Conservation (phyloP, 2,113 vertebrate species). For the Vidua chalybeata region DNA sequence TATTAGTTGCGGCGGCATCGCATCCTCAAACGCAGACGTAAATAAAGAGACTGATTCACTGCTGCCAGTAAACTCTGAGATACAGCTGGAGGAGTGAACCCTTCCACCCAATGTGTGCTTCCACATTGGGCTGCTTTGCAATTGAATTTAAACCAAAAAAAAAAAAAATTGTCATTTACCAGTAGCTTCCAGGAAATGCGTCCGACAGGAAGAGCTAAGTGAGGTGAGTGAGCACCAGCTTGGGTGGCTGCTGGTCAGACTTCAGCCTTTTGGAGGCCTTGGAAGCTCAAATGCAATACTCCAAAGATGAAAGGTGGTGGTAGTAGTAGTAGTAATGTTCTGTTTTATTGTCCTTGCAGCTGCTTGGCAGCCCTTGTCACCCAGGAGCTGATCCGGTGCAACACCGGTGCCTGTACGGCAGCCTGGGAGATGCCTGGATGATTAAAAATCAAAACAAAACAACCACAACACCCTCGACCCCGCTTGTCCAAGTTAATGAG, state of each 20-base stretch:
- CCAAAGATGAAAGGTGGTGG: neutral
- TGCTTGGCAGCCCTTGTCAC: neutral
- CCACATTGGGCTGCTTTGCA: neutral
- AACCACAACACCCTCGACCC: neutral
- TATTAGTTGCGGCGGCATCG: constrained; percentile 4
- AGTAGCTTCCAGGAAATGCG: neutral
- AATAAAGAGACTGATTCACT: neutral
- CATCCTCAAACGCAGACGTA: neutral
- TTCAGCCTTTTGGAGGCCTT: neutral
- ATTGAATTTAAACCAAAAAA: neutral
- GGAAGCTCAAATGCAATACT: neutral
- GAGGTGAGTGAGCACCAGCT: neutral
- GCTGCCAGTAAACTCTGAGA: neutral
- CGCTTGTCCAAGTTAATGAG: neutral
- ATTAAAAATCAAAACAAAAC: constrained; percentile 14
- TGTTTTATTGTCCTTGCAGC: neutral
- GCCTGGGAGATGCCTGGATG: neutral
- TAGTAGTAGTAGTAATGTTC: neutral
- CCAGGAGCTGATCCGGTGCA: neutral
- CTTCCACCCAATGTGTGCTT: neutral
- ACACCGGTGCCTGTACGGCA: neutral
- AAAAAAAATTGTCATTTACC: neutral
- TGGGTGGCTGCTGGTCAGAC: neutral
- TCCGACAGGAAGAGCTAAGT: neutral
- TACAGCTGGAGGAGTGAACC: neutral